phyloP scores from a whole-genome alignment of 2,888 invertebrate genomes.

The Parasteatoda lunata region DNA sequence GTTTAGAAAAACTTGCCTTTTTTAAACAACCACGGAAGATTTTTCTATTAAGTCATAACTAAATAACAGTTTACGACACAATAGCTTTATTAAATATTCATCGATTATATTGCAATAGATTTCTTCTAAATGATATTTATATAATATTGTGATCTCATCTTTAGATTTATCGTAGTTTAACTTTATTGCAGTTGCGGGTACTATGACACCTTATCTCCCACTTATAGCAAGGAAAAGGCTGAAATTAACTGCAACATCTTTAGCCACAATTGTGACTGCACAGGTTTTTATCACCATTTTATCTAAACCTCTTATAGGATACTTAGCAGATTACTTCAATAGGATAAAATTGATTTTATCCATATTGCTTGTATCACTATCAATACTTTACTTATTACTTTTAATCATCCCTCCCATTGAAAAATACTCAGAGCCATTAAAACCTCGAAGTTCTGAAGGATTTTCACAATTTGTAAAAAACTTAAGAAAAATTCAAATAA shows the following conservation, averaged over 20 bases:
- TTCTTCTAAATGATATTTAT: no score
- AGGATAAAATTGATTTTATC: constrained; percentile 4
- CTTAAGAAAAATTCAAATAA: no score
- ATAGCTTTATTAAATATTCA: no score
- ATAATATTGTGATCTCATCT: no score
- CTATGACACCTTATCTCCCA: not conserved
- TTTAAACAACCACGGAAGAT: no score
- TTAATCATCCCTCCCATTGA: constrained; percentile 7
- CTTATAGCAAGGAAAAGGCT: constrained; percentile 4
- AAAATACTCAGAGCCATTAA: not conserved
- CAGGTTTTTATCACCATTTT: not conserved
- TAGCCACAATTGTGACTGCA: not conserved
- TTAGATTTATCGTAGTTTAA: no score
- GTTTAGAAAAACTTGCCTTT: no score
- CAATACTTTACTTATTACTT: not conserved
- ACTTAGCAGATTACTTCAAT: constrained; percentile 24
- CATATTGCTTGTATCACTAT: not conserved
- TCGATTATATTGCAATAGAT: no score
- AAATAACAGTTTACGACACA: no score
- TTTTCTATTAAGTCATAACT: no score
- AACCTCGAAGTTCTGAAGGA: not conserved
- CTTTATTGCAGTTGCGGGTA: constrained; percentile 10
- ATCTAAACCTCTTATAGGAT: constrained; percentile 9
- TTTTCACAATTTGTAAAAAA: no score
- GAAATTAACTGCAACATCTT: not conserved